Evolutionary conservation across 2,797 vertebrate genomes (phyloP).

Genomic region (Sphaeramia orbicularis): DNA sequence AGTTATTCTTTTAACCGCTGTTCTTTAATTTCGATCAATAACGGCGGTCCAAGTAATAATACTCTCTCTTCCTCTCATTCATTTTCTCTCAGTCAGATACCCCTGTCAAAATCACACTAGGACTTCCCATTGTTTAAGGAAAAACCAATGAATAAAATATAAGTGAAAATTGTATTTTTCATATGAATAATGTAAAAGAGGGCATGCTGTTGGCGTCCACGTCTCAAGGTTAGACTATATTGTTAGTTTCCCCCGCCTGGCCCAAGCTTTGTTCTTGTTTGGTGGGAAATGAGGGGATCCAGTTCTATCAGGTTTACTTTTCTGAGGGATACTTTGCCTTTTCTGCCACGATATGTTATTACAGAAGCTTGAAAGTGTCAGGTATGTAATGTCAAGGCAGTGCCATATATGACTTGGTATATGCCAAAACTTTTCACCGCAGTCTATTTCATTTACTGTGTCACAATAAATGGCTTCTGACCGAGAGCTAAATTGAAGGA

Average conservation of each 20-base stretch:
- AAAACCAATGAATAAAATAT: constrained; percentile 89
- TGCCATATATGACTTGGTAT: constrained; percentile 54
- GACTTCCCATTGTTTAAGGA: constrained; percentile 80
- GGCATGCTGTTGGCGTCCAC: constrained; percentile 73
- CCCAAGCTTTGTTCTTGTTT: constrained; percentile 75
- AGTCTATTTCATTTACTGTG: constrained; percentile 39
- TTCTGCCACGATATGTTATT: constrained; percentile 60
- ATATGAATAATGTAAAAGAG: constrained; percentile 87
- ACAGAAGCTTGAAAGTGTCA: constrained; percentile 59
- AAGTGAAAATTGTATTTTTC: constrained; percentile 83
- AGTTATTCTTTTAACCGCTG: constrained; percentile 67
- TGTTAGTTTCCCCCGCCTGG: constrained; percentile 65
- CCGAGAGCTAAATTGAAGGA: constrained; percentile 43
- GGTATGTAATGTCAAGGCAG: constrained; percentile 56
- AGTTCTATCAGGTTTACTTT: constrained; percentile 68
- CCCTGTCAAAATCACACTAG: constrained; percentile 68
- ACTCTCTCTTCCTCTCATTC: constrained; percentile 60
- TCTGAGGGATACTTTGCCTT: constrained; percentile 64
- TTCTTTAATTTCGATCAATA: constrained; percentile 82
- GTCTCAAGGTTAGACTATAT: constrained; percentile 80
- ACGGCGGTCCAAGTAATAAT: constrained; percentile 69
- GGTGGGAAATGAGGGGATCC: constrained; percentile 72
- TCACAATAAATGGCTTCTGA: constrained; percentile 40
- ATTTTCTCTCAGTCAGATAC: constrained; percentile 63
- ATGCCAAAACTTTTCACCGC: constrained; percentile 63